A percentile compares a stretch with the other conserved stretches of the same genome.
phyloP scores from a whole-genome alignment of 2,888 invertebrate species.

The Diaphora mendica region DNA sequence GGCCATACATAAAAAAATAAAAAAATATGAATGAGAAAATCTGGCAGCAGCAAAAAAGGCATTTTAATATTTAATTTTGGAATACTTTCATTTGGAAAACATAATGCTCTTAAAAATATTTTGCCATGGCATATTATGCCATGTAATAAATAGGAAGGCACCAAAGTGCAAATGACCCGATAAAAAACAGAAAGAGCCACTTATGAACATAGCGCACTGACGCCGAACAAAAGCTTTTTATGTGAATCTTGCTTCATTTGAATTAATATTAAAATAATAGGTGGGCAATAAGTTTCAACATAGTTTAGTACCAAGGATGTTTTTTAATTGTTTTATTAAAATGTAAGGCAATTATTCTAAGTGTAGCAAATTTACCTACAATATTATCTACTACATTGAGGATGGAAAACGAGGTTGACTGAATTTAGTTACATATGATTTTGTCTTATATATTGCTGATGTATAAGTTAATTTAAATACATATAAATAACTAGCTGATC shows the following conservation, averaged over 20 bases:
- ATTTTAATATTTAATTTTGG: background rate
- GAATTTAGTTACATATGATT: background rate
- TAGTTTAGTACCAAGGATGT: background rate
- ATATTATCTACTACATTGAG: background rate
- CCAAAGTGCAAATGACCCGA: background rate
- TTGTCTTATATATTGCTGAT: no score
- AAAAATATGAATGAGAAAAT: no score
- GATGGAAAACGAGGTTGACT: background rate
- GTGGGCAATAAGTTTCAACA: background rate
- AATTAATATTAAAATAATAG: background rate
- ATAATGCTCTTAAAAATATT: background rate
- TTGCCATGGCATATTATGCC: background rate
- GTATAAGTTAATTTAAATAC: no score
- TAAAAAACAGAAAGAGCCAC: slow-evolving; percentile 5
- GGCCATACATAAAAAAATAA: no score
- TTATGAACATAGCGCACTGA: background rate
- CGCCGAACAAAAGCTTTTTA: background rate
- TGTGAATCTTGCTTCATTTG: background rate
- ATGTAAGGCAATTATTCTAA: background rate
- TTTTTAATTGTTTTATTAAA: background rate
- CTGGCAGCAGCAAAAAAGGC: background rate
- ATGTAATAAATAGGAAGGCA: background rate
- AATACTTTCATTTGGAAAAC: background rate
- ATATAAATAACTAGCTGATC: no score
- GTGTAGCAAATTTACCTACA: background rate